These are phyloP conservation scores for Semicossyphus pulcher DNA, from an alignment of 2,113 vertebrate species.

Conservation along the genomic window DNA sequence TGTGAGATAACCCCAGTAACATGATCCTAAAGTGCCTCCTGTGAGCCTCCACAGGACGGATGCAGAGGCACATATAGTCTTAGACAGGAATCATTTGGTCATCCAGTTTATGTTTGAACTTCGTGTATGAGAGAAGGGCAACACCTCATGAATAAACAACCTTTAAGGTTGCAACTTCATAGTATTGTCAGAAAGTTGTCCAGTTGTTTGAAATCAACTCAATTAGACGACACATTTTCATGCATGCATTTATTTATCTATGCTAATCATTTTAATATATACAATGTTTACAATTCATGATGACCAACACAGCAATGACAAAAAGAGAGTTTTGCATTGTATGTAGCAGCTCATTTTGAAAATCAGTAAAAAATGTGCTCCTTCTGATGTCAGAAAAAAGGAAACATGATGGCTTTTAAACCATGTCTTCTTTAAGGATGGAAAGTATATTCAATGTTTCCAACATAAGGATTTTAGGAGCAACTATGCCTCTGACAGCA, in stretches of 20 bases:
- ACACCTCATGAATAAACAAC: not conserved
- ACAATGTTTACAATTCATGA: slow-evolving; percentile 51
- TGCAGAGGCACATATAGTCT: not conserved
- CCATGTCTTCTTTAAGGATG: not conserved
- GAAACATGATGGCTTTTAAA: not conserved
- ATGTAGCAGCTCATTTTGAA: slow-evolving; percentile 38
- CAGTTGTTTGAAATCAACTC: slow-evolving; percentile 3
- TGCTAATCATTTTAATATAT: slow-evolving; percentile 21
- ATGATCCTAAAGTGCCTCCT: not conserved
- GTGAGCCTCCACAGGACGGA: not conserved
- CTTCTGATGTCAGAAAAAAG: slow-evolving; percentile 10
- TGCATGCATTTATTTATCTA: slow-evolving; percentile 61
- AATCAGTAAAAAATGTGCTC: slow-evolving; percentile 36
- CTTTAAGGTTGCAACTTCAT: not conserved
- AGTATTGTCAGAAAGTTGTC: not conserved
- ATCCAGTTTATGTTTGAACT: no score
- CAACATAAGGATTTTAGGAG: not conserved
- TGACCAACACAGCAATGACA: slow-evolving; percentile 39
- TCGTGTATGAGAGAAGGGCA: no score
- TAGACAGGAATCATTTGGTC: not conserved
- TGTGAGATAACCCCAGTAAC: not conserved
- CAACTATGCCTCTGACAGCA: not conserved
- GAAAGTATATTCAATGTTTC: not conserved
- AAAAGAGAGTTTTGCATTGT: slow-evolving; percentile 9
- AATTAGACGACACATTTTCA: slow-evolving; percentile 21